These are phyloP conservation scores for Nasonia oneida DNA, from an alignment of 2,888 invertebrate genomes.

Conservation along the genomic window DNA sequence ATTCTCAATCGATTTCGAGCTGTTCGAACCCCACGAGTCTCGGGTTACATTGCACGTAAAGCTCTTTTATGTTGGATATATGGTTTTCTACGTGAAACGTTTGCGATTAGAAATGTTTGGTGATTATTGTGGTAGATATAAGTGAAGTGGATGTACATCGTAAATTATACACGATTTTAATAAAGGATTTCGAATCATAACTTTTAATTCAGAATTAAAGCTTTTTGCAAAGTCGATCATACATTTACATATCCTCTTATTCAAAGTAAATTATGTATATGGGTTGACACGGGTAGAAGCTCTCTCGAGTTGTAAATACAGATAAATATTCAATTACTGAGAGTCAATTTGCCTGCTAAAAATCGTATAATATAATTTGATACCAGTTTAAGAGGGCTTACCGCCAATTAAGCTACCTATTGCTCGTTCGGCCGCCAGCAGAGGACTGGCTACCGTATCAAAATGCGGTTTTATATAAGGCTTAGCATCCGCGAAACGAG, in stretches of 20 bases:
- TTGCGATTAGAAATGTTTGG: not conserved
- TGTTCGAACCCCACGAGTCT: not conserved
- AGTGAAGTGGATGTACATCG: no score
- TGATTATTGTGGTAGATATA: no score
- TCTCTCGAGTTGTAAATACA: not conserved
- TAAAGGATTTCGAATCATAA: no score
- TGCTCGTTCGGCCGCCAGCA: not conserved
- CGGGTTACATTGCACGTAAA: not conserved
- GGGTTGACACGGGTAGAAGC: not conserved
- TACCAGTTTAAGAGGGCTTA: slow-evolving; percentile 5
- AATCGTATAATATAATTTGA: not conserved
- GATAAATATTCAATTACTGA: not conserved
- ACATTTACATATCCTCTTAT: not conserved
- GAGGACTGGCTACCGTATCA: slow-evolving; percentile 23
- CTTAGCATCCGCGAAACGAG: slow-evolving; percentile 49
- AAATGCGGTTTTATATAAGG: slow-evolving; percentile 56
- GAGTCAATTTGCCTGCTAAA: not conserved
- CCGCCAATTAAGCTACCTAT: slow-evolving; percentile 33
- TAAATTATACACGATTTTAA: not conserved
- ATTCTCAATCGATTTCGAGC: slow-evolving; percentile 46
- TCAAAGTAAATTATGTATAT: not conserved
- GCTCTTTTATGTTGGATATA: not conserved
- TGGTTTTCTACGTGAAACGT: not conserved
- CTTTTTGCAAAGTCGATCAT: no score
- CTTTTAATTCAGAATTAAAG: not conserved